A percentile compares a stretch with the other conserved stretches of the same genome.
Evolutionary conservation across 2,888 invertebrate species (phyloP).

Genomic region (Subacronicta megacephala): DNA sequence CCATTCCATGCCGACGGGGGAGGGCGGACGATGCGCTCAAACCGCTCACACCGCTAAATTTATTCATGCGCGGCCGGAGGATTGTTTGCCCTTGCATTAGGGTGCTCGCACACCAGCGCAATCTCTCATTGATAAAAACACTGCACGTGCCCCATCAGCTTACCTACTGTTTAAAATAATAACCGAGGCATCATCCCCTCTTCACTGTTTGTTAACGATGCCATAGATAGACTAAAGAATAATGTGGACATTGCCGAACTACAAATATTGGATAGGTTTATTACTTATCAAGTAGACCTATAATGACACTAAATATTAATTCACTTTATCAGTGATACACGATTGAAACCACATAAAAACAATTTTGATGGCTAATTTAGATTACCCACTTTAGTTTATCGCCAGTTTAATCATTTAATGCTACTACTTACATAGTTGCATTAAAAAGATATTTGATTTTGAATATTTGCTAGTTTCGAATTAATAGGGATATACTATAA

Average conservation of each 20-base stretch:
- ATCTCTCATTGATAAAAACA: slow-evolving; percentile 81
- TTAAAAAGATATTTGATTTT: no score
- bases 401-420: slow-evolving; percentile 26
- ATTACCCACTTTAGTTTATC: slow-evolving; percentile 34
- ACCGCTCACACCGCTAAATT: slow-evolving; percentile 60
- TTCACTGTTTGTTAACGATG: slow-evolving; percentile 37
- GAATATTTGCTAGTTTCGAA: no score
- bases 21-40: slow-evolving; percentile 72
- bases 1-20: slow-evolving; percentile 68
- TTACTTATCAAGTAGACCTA: slow-evolving; percentile 26
- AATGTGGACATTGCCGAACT: no score
- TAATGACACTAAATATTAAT: slow-evolving; percentile 31
- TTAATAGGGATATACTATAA: no score
- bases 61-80: slow-evolving; percentile 84
- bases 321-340: slow-evolving; percentile 16
- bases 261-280: no score
- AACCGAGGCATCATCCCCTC: slow-evolving; percentile 55
- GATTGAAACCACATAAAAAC: slow-evolving; percentile 26
- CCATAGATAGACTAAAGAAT: slow-evolving; percentile 3
- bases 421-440: no score
- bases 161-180: slow-evolving; percentile 82
- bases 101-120: slow-evolving; percentile 61
- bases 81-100: slow-evolving; percentile 79
- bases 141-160: slow-evolving; percentile 85
- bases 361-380: slow-evolving; percentile 22